Conservation (phyloP, 2,113 vertebrate species). For the Corythoichthys haematopterus region DNA sequence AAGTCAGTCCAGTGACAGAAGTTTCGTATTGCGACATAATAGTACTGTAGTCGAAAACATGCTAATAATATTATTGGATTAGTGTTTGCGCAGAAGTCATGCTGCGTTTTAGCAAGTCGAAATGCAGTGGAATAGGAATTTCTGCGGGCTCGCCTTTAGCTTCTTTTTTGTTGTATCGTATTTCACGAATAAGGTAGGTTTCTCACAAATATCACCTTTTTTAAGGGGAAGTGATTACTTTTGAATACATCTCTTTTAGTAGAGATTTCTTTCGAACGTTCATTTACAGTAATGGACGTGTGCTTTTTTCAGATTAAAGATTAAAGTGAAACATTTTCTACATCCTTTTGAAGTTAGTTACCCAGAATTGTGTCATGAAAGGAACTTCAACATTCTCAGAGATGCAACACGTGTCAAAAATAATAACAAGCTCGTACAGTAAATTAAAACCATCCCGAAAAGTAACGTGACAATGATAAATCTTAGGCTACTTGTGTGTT, state of each 20-base stretch:
- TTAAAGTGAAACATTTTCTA: neutral
- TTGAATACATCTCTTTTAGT: neutral
- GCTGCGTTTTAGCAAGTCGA: constrained; percentile 15
- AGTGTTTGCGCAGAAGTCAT: constrained; percentile 8
- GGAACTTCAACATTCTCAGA: too few species aligned
- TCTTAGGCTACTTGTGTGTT: too few species aligned
- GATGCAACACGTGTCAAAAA: too few species aligned
- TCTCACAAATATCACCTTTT: neutral
- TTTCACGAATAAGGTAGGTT: constrained; percentile 75
- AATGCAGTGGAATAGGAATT: constrained; percentile 60
- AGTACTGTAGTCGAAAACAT: neutral
- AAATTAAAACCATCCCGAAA: too few species aligned
- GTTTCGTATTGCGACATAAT: constrained; percentile 28
- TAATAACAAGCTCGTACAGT: too few species aligned
- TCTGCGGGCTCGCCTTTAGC: constrained; percentile 57
- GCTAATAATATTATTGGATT: neutral
- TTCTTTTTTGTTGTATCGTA: constrained; percentile 61
- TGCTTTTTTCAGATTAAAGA: neutral
- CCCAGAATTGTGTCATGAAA: too few species aligned
- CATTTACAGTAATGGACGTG: neutral
- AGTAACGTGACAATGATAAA: too few species aligned
- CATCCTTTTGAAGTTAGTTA: neutral
- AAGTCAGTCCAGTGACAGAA: constrained; percentile 18
- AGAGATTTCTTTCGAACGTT: neutral
- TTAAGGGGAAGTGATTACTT: neutral